Evolutionary conservation across 2,797 vertebrate genomes (phyloP).

Genomic region (Sciurus carolinensis): DNA sequence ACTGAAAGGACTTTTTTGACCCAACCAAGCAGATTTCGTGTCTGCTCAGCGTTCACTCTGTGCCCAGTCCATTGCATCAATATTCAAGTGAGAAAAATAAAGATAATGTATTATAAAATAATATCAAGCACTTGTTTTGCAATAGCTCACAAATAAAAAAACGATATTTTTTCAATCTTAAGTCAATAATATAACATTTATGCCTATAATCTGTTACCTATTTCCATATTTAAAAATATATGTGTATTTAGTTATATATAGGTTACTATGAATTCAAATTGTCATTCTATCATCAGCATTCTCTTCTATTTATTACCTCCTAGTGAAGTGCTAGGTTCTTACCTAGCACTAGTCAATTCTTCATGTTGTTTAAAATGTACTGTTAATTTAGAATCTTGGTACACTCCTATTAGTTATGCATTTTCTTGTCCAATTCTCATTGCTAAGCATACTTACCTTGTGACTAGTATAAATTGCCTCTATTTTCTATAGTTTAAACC

Average conservation of each 20-base stretch:
- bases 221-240: background rate
- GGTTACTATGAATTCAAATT: background rate
- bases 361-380: slow-evolving; percentile 33
- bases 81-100: slow-evolving; percentile 31
- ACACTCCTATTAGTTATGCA: background rate
- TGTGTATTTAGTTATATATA: background rate
- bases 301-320: background rate
- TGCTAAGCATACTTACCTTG: background rate
- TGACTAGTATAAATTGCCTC: background rate
- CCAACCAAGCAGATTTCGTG: background rate
- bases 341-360: background rate
- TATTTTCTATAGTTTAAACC: slow-evolving; percentile 57
- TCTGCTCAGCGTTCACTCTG: background rate
- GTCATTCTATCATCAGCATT: background rate
- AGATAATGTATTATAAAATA: slow-evolving; percentile 39
- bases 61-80: background rate
- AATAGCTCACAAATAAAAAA: slow-evolving; percentile 29
- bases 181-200: background rate
- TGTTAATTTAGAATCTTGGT: background rate
- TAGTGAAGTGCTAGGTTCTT: background rate
- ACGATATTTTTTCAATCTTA: background rate
- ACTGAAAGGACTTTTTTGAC: background rate
- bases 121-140: background rate
- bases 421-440: slow-evolving; percentile 40
- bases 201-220: background rate